Base-by-base conservation (phyloP, 2,797 vertebrate genomes). In the Pseudomugil tenellus region DNA sequence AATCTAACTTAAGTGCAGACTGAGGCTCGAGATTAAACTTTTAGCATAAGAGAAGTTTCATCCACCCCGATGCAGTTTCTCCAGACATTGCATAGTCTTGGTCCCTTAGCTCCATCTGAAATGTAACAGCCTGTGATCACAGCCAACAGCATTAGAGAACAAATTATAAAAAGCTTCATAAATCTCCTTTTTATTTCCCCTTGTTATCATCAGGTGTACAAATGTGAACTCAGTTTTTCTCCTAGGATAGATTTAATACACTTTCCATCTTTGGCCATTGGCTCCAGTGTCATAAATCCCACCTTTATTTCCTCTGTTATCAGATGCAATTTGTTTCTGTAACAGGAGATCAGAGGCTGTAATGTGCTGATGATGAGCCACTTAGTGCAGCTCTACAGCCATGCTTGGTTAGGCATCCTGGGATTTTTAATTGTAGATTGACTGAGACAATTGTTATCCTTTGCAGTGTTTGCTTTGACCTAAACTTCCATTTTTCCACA, bases 361-460 rank as follows among this genome's bases (percentile, higher is more conserved):
- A 80, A 89, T 78, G 79, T 76, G 81, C 79, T 84, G 87, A 87
- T 88, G 84, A 90, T 82, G 74, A 87, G 79, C 67, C 84, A 78
- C 85, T 91, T 83, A 83, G 74, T 69, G 70, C 3, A 67, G 74
- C 78, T 82, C 69, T 64, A 81, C 69, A 70, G 76, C 67, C 52
- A 25, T 34, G 80, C 84, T 84, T 66, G 53, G 74, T 81, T 80
- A 58, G 71, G 58, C 76, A 65, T 75, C 74, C 46, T 58, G 76
- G 77, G 83, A 87, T 72, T 89, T 88, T 79, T 83, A 83, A 87
- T 89, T 84, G 74, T 77, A 76, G 74, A 72, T 79, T 83, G 80
- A 87, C 72, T 80, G 63, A 81, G 84, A 81, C 70, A 69, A 56
- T 74, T 58, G 63, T 73, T 81, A 76, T 80, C 75, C 76, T 67